A percentile compares a stretch with the other conserved stretches of the same genome.
Conservation (phyloP, 2,888 invertebrate species). For the Disparrhopalites patrizii region DNA sequence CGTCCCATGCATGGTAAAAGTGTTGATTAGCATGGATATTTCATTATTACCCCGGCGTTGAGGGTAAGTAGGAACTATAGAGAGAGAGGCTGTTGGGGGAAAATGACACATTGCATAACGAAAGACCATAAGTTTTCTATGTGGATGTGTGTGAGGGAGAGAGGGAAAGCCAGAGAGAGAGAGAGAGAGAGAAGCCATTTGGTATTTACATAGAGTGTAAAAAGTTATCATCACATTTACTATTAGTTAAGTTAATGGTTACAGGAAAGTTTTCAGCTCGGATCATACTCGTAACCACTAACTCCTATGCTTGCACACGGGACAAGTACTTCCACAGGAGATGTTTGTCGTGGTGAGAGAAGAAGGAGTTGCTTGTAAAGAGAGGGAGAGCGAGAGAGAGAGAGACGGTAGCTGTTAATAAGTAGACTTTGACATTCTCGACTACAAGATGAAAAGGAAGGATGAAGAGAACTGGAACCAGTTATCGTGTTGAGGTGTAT, state of each 20-base stretch:
- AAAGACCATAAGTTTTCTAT: no score
- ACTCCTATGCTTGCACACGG: no score
- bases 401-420: constrained; percentile 4
- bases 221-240: constrained; percentile 18
- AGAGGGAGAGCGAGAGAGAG: background rate
- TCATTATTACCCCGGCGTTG: no score
- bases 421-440: constrained; percentile 1
- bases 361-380: background rate
- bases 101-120: background rate
- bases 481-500: background rate
- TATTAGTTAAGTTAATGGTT: constrained; percentile 22
- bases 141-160: background rate
- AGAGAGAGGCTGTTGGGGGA: background rate
- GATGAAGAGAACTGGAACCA: constrained; percentile 3
- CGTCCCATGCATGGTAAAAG: background rate
- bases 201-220: background rate
- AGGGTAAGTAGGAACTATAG: no score
- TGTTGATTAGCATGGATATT: constrained; percentile 4
- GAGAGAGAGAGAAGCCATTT: background rate
- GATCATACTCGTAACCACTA: no score
- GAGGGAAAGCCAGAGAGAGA: no score
- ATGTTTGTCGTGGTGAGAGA: background rate
- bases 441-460: no score
- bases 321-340: no score
- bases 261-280: constrained; percentile 10